Percentiles rank a stretch among this genome's conserved stretches.
phyloP scores from a whole-genome alignment of 2,888 invertebrate genomes.

The Melieria crassipennis region DNA sequence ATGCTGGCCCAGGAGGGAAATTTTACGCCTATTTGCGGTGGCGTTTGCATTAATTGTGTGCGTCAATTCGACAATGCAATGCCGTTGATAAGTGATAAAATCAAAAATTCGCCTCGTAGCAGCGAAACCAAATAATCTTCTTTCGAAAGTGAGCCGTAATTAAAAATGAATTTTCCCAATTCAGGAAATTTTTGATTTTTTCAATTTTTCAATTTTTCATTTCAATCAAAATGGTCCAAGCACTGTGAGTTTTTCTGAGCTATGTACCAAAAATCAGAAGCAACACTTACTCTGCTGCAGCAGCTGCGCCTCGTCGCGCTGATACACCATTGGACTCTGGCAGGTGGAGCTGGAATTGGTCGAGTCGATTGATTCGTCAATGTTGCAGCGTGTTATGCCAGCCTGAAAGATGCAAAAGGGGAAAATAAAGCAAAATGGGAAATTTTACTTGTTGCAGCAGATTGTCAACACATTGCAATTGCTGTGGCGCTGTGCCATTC shows the following conservation, averaged over 20 bases:
- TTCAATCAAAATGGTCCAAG: background rate
- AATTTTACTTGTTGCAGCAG: too few relatives aligned
- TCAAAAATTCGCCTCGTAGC: too few relatives aligned
- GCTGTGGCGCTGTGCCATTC: background rate
- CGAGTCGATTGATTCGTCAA: conserved; percentile 65
- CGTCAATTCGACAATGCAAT: too few relatives aligned
- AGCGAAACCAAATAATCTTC: too few relatives aligned
- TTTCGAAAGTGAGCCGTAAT: too few relatives aligned
- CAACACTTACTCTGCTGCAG: conserved; percentile 52
- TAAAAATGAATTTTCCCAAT: too few relatives aligned
- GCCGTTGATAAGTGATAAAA: too few relatives aligned
- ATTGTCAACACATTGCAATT: too few relatives aligned
- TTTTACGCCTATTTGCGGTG: too few relatives aligned
- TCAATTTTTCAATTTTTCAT: background rate
- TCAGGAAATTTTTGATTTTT: background rate
- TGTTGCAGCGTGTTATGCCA: conserved; percentile 65
- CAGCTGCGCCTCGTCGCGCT: conserved; percentile 63
- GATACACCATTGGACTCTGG: conserved; percentile 64
- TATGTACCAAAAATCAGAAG: background rate
- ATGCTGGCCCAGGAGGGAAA: too few relatives aligned
- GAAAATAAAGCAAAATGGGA: background rate
- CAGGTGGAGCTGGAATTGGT: conserved; percentile 65
- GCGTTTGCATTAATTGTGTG: too few relatives aligned
- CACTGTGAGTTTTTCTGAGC: background rate
- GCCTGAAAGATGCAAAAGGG: conserved; percentile 51